These are phyloP conservation scores for Heliopora coerulea DNA, from an alignment of 92 coral and sea anemone genomes.

Conservation along the genomic window DNA sequence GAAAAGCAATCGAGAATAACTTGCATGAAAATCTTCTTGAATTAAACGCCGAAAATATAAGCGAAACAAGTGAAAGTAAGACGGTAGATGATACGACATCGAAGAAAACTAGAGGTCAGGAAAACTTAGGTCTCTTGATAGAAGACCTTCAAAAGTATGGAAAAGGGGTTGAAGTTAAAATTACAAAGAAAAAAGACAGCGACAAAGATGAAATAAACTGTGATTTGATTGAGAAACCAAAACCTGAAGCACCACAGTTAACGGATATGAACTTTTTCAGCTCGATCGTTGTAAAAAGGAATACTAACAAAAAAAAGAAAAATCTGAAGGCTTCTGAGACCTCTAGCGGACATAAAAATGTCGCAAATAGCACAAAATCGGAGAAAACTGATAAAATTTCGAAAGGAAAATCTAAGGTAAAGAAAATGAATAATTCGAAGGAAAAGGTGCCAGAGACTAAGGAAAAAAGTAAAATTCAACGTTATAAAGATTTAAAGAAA, in stretches of 20 bases:
- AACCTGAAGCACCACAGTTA: conserved; percentile 22
- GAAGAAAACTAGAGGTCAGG: neutral
- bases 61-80: neutral
- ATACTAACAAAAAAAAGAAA: neutral
- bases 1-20: too few species aligned
- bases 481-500: conserved; percentile 39
- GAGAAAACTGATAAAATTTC: neutral
- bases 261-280: conserved; percentile 45
- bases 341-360: neutral
- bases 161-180: conserved; percentile 21
- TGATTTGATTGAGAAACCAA: neutral
- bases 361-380: neutral
- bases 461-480: conserved; percentile 44
- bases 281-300: conserved; percentile 14
- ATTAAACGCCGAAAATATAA: neutral
- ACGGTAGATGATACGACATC: neutral
- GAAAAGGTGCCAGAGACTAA: conserved; percentile 15
- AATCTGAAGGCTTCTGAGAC: neutral
- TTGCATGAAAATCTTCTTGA: neutral
- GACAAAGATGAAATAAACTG: neutral
- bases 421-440: neutral
- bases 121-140: conserved; percentile 9
- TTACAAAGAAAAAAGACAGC: conserved; percentile 12
- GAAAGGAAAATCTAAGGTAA: conserved; percentile 2
- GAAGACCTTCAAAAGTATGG: conserved; percentile 37